Evolutionary conservation across 2,797 vertebrate species (phyloP).

Genomic region (Enteromius mattozi): DNA sequence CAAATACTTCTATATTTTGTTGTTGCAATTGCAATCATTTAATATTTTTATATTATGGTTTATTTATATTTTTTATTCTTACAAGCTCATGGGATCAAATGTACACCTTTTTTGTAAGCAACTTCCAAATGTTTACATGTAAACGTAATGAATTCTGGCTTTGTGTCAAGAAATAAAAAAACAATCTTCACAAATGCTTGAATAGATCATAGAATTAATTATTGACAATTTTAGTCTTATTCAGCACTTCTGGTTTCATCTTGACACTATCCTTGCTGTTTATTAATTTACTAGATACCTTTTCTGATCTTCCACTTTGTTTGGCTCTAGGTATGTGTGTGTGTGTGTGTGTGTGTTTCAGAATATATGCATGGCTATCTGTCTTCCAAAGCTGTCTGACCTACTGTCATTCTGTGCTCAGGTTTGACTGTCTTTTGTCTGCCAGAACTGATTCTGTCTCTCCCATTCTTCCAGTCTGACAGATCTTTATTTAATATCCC

Average conservation of each 20-base stretch:
- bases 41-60: too few species aligned
- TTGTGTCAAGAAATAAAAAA: constrained; percentile 61
- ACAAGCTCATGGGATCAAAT: not conserved
- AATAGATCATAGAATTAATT: not conserved
- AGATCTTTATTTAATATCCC: constrained; percentile 16
- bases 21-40: not conserved
- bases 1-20: not conserved
- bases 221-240: not conserved
- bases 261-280: constrained; percentile 3
- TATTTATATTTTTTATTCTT: too few species aligned
- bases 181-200: constrained; percentile 59
- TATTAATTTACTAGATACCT: not conserved
- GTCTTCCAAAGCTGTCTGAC: not conserved
- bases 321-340: not conserved
- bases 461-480: constrained; percentile 18
- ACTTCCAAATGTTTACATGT: not conserved
- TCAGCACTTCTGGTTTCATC: not conserved
- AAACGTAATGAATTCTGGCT: constrained; percentile 32
- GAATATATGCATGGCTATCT: not conserved
- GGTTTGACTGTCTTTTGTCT: constrained; percentile 60
- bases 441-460: constrained; percentile 68
- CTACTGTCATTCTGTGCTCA: constrained; percentile 10
- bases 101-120: not conserved
- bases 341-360: not conserved
- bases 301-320: constrained; percentile 5